Conservation (phyloP, 2,113 vertebrate species). For the Tiliqua scincoides region DNA sequence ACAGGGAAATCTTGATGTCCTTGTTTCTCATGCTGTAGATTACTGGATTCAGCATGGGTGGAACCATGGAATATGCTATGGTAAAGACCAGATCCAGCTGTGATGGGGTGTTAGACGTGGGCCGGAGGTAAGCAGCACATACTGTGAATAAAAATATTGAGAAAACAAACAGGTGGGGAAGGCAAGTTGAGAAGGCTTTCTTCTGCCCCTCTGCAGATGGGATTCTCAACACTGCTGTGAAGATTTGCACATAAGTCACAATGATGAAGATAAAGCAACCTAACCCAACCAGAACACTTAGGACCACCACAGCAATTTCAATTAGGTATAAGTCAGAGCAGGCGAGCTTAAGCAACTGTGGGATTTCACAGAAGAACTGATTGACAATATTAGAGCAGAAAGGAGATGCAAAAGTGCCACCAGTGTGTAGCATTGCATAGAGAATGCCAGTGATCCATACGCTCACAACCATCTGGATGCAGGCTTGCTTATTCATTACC, state of each 20-base stretch:
- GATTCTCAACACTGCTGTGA: background rate
- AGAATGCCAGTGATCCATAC: background rate
- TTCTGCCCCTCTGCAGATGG: background rate
- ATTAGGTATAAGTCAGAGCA: background rate
- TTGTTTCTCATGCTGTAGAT: conserved; percentile 12
- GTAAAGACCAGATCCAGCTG: background rate
- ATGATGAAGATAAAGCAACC: background rate
- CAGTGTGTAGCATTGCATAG: background rate
- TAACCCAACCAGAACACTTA: background rate
- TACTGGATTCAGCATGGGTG: background rate
- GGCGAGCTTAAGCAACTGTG: background rate
- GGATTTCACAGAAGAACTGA: conserved; percentile 4
- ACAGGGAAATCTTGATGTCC: background rate
- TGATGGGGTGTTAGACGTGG: background rate
- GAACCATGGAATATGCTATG: background rate
- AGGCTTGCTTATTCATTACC: background rate
- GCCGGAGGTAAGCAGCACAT: background rate
- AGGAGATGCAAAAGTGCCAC: background rate
- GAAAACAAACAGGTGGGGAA: background rate
- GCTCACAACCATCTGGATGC: background rate
- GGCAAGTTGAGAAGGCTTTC: conserved; percentile 1
- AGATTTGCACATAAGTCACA: background rate
- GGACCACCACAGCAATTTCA: background rate
- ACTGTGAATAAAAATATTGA: background rate
- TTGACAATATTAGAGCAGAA: background rate